phyloP scores from a whole-genome alignment of 2,797 vertebrate genomes.

The Manis javanica region DNA sequence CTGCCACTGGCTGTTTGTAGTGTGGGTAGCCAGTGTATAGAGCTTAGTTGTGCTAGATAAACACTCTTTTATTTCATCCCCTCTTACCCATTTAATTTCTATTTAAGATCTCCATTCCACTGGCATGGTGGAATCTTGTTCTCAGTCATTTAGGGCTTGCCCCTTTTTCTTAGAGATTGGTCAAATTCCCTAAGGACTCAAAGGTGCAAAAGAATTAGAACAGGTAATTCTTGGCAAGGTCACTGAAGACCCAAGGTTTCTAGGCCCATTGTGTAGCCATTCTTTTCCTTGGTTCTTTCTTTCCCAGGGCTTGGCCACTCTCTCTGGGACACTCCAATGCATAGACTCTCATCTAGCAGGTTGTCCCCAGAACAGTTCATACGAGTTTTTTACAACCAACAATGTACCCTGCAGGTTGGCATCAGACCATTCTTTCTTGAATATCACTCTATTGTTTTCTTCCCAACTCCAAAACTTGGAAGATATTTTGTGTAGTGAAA shows the following conservation, averaged over 20 bases:
- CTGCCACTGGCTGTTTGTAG: background rate
- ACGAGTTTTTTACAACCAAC: background rate
- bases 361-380: background rate
- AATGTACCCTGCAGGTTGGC: background rate
- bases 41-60: background rate
- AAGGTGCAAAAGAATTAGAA: background rate
- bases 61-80: conserved; percentile 8
- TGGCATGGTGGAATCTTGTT: background rate
- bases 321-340: background rate
- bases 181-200: background rate
- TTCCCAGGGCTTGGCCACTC: background rate
- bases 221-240: background rate
- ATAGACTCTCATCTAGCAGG: background rate
- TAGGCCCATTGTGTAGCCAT: background rate
- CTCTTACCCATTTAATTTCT: background rate
- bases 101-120: background rate
- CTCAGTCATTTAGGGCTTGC: background rate
- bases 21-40: background rate
- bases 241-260: background rate
- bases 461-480: background rate
- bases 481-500: background rate
- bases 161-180: background rate
- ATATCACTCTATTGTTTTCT: background rate
- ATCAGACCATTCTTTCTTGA: background rate
- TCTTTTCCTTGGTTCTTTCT: background rate